Percentiles rank a stretch among this genome's conserved stretches.
phyloP scores from a whole-genome alignment of 2,113 vertebrate genomes.

The Pseudolaguvia tuberculata region DNA sequence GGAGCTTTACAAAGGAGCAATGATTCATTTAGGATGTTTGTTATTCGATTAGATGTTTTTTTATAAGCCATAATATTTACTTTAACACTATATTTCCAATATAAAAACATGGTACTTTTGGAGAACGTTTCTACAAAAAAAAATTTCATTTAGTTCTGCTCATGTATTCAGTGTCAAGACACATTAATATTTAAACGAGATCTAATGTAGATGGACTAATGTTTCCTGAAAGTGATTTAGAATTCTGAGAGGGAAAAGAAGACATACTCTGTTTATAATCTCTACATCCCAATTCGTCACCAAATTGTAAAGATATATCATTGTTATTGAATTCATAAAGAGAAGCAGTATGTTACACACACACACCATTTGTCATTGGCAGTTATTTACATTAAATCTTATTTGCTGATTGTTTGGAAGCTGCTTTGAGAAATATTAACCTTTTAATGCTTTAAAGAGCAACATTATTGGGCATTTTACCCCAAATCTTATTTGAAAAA shows the following conservation, averaged over 20 bases:
- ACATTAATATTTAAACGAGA: background rate
- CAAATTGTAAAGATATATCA: background rate
- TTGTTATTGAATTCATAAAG: background rate
- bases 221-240: background rate
- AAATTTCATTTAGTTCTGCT: conserved; percentile 43
- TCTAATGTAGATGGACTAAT: background rate
- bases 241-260: background rate
- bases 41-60: background rate
- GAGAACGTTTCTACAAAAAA: conserved; percentile 59
- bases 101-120: conserved; percentile 51
- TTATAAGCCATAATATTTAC: conserved; percentile 21
- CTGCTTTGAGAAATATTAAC: no score
- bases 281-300: background rate
- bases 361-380: background rate
- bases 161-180: conserved; percentile 38
- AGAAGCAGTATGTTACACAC: background rate
- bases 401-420: no score
- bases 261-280: background rate
- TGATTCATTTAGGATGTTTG: background rate
- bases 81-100: conserved; percentile 61
- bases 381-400: no score
- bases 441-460: no score
- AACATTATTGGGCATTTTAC: no score
- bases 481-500: no score
- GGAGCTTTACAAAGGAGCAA: background rate